phyloP scores from a whole-genome alignment of 2,797 vertebrate genomes.

The Microctenopoma lineatum region DNA sequence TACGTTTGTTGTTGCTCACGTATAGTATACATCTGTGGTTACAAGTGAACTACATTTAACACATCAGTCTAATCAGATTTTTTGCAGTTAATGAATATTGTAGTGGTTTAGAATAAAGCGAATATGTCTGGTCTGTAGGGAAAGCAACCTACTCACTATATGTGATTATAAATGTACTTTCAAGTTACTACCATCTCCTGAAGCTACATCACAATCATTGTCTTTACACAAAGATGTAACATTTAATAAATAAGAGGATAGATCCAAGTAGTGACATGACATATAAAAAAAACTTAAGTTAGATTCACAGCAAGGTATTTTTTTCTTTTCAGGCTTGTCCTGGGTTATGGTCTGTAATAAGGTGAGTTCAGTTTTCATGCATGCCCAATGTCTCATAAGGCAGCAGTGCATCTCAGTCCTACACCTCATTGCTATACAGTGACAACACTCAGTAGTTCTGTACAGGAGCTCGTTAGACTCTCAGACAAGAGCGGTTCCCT shows the following conservation, averaged over 20 bases:
- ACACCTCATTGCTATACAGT: background rate
- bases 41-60: constrained; percentile 17
- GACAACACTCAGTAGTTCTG: constrained; percentile 29
- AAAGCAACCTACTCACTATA: constrained; percentile 4
- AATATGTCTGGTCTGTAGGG: constrained; percentile 10
- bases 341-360: constrained; percentile 31
- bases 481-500: constrained; percentile 31
- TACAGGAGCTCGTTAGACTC: constrained; percentile 1
- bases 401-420: constrained; percentile 7
- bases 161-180: constrained; percentile 19
- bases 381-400: background rate
- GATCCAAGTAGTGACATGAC: constrained; percentile 4
- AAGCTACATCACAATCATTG: constrained; percentile 38
- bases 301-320: constrained; percentile 19
- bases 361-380: constrained; percentile 11
- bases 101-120: constrained; percentile 21
- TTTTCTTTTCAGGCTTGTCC: constrained; percentile 28
- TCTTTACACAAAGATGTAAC: constrained; percentile 14
- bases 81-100: constrained; percentile 3
- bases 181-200: constrained; percentile 6
- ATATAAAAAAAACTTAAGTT: constrained; percentile 12
- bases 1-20: constrained; percentile 4
- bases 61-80: constrained; percentile 14
- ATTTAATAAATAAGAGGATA: constrained; percentile 29
- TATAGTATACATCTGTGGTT: constrained; percentile 1